Percentiles rank a stretch among this genome's conserved stretches.
Conservation (phyloP, 2,888 invertebrate species). For the Microplitis manilae region DNA sequence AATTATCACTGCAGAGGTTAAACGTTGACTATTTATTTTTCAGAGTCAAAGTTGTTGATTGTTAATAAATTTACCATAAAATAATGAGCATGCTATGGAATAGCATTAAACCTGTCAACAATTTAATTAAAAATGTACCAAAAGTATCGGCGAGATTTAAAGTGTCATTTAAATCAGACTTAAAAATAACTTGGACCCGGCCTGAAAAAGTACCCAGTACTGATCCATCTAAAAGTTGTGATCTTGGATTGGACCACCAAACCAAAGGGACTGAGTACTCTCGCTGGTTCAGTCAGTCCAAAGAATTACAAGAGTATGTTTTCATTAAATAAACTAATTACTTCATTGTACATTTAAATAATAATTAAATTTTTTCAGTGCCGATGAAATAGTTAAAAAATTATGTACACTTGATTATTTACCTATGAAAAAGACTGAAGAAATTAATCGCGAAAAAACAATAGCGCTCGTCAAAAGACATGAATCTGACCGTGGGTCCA, state of each 20-base stretch:
- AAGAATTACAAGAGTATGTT: slow-evolving; percentile 81
- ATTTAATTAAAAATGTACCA: slow-evolving; percentile 44
- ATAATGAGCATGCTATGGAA: slow-evolving; percentile 48
- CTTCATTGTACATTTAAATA: slow-evolving; percentile 2
- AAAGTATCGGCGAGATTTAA: slow-evolving; percentile 68
- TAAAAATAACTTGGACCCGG: slow-evolving; percentile 85
- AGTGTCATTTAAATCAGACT: slow-evolving; percentile 78
- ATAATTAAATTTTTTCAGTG: slow-evolving; percentile 73
- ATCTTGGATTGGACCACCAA: slow-evolving; percentile 75
- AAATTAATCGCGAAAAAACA: slow-evolving; percentile 74
- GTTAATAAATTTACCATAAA: neutral
- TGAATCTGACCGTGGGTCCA: slow-evolving; percentile 78
- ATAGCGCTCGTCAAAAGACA: slow-evolving; percentile 80
- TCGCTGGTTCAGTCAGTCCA: slow-evolving; percentile 75
- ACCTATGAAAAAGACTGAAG: slow-evolving; percentile 74
- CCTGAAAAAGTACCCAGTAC: slow-evolving; percentile 80
- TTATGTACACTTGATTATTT: slow-evolving; percentile 82
- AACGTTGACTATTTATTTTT: neutral
- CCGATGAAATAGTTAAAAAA: slow-evolving; percentile 80
- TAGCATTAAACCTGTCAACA: slow-evolving; percentile 39
- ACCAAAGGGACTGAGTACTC: slow-evolving; percentile 75
- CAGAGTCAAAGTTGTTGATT: slow-evolving; percentile 46
- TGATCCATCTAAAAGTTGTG: slow-evolving; percentile 81
- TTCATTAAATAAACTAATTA: neutral
- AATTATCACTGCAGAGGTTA: neutral